phyloP scores from a whole-genome alignment of 2,888 invertebrate genomes.

The Diadegma fenestrale region DNA sequence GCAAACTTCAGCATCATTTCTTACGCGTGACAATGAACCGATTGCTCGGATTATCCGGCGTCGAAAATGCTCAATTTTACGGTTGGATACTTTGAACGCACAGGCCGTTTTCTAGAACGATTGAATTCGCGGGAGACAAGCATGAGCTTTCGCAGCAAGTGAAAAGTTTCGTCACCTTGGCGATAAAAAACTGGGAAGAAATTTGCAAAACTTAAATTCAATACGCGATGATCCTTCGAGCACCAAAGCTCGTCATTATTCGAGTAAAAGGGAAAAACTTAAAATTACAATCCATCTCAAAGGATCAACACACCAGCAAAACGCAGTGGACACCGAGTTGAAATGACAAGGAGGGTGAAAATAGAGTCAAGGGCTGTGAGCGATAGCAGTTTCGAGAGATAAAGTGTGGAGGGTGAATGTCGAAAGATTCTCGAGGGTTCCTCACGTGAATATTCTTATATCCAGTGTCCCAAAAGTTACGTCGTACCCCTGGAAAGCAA shows the following conservation, averaged over 20 bases:
- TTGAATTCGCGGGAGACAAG: neutral
- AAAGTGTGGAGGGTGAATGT: conserved; percentile 19
- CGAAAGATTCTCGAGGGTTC: conserved; percentile 23
- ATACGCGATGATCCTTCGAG: neutral
- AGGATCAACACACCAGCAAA: neutral
- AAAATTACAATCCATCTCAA: conserved; percentile 9
- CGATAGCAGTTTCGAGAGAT: conserved; percentile 28
- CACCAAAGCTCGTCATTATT: neutral
- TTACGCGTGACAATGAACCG: neutral
- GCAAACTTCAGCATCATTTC: too few relatives aligned
- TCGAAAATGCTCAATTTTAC: neutral
- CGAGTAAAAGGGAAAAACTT: neutral
- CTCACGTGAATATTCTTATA: neutral
- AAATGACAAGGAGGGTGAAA: conserved; percentile 29
- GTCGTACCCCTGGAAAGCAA: neutral
- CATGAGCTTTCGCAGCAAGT: neutral
- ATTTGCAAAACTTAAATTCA: neutral
- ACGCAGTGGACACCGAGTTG: neutral
- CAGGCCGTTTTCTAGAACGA: neutral
- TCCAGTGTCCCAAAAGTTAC: neutral
- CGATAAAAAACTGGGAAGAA: neutral
- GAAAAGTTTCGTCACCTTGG: neutral
- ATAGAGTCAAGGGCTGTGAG: conserved; percentile 37
- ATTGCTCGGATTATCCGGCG: neutral
- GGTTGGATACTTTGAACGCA: neutral